These are phyloP conservation scores for Leptopilina boulardi DNA, from an alignment of 1,140 invertebrate species.

Conservation along the genomic window DNA sequence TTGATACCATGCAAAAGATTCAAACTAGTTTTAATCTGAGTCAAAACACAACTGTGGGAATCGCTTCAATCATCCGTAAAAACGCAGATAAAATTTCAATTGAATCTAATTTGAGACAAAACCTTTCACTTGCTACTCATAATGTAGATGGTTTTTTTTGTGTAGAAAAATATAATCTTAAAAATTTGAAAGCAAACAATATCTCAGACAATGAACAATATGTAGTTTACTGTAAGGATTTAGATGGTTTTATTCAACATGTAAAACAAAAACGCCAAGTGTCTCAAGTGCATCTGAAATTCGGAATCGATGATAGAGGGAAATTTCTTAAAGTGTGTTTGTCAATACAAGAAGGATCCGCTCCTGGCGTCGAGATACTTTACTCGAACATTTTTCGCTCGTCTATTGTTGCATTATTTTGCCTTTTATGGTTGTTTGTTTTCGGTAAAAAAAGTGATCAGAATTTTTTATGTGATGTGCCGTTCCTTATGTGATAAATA, in stretches of 20 bases:
- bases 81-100: constrained; percentile 14
- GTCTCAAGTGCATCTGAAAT: not conserved
- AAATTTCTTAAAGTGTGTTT: too few relatives aligned
- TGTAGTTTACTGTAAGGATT: constrained; percentile 6
- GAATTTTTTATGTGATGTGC: too few relatives aligned
- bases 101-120: constrained; percentile 6
- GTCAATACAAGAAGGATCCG: too few relatives aligned
- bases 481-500: too few relatives aligned
- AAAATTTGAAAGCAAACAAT: not conserved
- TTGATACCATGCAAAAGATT: not conserved
- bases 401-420: too few relatives aligned
- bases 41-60: constrained; percentile 1
- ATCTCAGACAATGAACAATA: not conserved
- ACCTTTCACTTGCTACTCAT: not conserved
- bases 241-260: not conserved
- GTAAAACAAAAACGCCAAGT: not conserved
- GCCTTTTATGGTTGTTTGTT: too few relatives aligned
- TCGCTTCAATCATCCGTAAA: constrained; percentile 4
- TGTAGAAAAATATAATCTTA: not conserved
- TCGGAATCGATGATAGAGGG: not conserved
- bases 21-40: constrained; percentile 8
- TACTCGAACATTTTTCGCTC: too few relatives aligned
- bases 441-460: too few relatives aligned
- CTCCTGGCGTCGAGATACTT: too few relatives aligned
- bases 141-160: not conserved